Evolutionary conservation across 2,797 vertebrate species (phyloP).

Genomic region (Stomatorhinus walkeri): DNA sequence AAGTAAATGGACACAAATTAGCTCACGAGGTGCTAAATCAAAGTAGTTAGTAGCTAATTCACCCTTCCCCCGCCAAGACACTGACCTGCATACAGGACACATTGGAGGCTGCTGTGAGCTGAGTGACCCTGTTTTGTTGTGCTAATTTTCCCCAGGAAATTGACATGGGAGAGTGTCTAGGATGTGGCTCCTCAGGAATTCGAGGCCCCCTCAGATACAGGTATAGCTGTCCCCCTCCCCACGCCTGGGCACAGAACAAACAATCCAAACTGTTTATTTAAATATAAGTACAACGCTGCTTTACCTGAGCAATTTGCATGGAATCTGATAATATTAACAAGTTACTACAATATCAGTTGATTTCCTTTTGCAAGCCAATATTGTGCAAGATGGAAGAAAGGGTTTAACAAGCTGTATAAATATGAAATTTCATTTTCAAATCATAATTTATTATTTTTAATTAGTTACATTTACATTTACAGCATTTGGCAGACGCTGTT

Average conservation of each 20-base stretch:
- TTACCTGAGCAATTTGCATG: neutral
- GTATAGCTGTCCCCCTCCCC: conserved; percentile 50
- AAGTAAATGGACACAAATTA: conserved; percentile 51
- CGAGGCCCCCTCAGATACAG: conserved; percentile 68
- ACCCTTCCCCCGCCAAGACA: neutral
- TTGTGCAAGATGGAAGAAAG: neutral
- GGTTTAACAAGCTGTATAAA: neutral
- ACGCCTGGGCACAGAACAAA: neutral
- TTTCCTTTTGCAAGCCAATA: neutral
- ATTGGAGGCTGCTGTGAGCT: conserved; percentile 56
- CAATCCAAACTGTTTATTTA: neutral
- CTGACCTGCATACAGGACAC: conserved; percentile 35
- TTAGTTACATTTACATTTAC: too few species aligned
- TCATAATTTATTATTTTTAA: neutral
- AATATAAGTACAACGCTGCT: neutral
- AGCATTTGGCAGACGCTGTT: too few species aligned
- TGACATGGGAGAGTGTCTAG: conserved; percentile 76
- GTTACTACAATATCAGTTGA: neutral
- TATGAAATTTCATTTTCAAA: neutral
- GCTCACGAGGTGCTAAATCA: conserved; percentile 57
- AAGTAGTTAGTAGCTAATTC: conserved; percentile 50
- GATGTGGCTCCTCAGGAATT: conserved; percentile 69
- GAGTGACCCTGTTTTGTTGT: conserved; percentile 67
- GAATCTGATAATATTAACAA: neutral
- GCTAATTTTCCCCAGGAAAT: conserved; percentile 83